Evolutionary conservation across 2,113 vertebrate genomes (phyloP).

Genomic region (Xiphophorus hellerii): DNA sequence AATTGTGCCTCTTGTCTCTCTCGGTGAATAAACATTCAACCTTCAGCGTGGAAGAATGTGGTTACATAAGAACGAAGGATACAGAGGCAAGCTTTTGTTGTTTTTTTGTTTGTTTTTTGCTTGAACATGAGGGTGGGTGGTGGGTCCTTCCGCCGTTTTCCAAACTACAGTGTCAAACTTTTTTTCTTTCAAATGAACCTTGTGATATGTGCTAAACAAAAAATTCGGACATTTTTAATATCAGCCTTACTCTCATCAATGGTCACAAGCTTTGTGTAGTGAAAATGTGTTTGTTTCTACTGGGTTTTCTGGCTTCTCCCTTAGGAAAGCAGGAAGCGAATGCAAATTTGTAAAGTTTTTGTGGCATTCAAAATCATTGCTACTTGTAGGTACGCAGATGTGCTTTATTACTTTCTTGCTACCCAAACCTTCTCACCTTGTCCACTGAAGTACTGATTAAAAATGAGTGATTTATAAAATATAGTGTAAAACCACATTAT

Average conservation of each 20-base stretch:
- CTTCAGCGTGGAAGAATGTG: conserved; percentile 5
- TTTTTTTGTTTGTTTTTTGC: too few relatives aligned
- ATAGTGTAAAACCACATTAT: too few relatives aligned
- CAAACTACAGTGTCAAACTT: not conserved
- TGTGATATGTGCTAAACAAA: not conserved
- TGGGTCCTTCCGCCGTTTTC: conserved; percentile 3
- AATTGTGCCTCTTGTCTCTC: conserved; percentile 23
- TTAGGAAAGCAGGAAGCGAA: too few relatives aligned
- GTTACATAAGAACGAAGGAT: not conserved
- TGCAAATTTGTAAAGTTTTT: too few relatives aligned
- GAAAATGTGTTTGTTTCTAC: too few relatives aligned
- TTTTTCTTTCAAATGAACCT: not conserved
- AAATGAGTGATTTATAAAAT: not conserved
- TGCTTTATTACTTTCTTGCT: not conserved
- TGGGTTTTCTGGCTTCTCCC: too few relatives aligned
- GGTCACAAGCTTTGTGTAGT: too few relatives aligned
- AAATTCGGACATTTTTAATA: too few relatives aligned
- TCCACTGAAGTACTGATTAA: too few relatives aligned
- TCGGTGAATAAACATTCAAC: conserved; percentile 23
- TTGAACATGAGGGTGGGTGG: not conserved
- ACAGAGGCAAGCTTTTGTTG: not conserved
- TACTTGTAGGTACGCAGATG: not conserved
- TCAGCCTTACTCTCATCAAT: too few relatives aligned
- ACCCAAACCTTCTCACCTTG: not conserved
- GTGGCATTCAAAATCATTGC: too few relatives aligned